Conservation (phyloP, 2,113 vertebrate genomes). For the Empidonax alnorum region DNA sequence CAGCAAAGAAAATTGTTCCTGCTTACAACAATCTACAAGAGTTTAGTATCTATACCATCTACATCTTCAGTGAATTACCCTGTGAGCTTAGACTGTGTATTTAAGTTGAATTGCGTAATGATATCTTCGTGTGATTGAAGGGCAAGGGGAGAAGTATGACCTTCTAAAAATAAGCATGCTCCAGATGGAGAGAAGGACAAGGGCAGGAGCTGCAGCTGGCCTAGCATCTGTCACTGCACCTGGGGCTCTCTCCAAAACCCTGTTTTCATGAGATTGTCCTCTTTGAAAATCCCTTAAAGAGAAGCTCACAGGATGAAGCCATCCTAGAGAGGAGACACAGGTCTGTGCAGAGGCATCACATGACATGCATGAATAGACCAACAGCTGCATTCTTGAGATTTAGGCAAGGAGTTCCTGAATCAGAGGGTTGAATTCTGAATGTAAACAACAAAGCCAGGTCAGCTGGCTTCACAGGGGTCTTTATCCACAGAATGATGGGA, state of each 20-base stretch:
- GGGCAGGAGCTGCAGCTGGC: constrained; percentile 17
- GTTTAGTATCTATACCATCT: neutral
- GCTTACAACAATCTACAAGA: neutral
- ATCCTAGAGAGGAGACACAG: neutral
- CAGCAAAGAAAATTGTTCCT: neutral
- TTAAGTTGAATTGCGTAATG: neutral
- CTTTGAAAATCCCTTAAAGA: constrained; percentile 11
- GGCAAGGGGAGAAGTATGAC: neutral
- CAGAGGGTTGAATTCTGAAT: neutral
- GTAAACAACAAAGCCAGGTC: neutral
- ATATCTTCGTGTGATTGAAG: neutral
- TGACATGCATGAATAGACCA: neutral
- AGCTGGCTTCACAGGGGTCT: neutral
- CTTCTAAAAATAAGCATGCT: constrained; percentile 5
- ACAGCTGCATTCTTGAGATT: neutral
- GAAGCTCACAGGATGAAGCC: neutral
- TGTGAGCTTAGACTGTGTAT: neutral
- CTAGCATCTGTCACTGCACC: constrained; percentile 7
- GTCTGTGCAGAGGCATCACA: neutral
- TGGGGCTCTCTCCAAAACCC: neutral
- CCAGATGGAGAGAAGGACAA: constrained; percentile 21
- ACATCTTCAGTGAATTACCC: neutral
- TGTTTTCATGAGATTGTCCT: neutral
- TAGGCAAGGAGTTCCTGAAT: neutral
- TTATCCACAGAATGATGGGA: neutral